A percentile compares a stretch with the other conserved stretches of the same genome.
Conservation (phyloP, 2,113 vertebrate genomes). For the Paraplagusia blochii region DNA sequence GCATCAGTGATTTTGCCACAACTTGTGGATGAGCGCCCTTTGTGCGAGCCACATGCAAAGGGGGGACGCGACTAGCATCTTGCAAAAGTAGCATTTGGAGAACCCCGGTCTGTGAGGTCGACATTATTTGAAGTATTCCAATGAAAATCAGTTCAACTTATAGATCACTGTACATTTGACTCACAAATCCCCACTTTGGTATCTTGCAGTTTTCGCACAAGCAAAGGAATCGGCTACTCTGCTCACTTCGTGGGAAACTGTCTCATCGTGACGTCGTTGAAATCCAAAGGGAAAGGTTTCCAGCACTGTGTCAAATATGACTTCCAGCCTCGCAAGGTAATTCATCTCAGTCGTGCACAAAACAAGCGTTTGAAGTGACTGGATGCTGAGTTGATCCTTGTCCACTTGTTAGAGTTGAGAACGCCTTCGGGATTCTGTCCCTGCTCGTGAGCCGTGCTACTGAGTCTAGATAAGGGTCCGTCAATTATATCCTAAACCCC, state of each 20-base stretch:
- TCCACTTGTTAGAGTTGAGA: constrained; percentile 35
- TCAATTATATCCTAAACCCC: constrained; percentile 58
- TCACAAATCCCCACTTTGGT: constrained; percentile 4
- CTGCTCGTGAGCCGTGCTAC: constrained; percentile 35
- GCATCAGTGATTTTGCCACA: too few relatives aligned
- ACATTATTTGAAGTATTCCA: too few relatives aligned
- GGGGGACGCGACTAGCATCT: too few relatives aligned
- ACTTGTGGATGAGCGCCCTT: too few relatives aligned
- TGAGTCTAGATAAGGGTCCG: constrained; percentile 59
- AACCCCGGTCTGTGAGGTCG: too few relatives aligned
- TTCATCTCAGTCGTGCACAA: constrained; percentile 1
- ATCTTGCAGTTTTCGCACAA: constrained; percentile 91
- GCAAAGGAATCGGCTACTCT: constrained; percentile 98
- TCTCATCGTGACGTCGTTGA: constrained; percentile 95
- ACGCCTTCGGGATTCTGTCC: constrained; percentile 4
- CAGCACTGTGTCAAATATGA: constrained; percentile 99
- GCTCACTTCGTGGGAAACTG: constrained; percentile 99
- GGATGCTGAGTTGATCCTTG: neutral
- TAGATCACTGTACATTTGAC: too few relatives aligned
- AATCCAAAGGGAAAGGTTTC: constrained; percentile 99
- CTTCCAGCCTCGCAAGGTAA: constrained; percentile 97
- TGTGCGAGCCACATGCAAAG: too few relatives aligned
- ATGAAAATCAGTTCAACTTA: too few relatives aligned
- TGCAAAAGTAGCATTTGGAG: too few relatives aligned
- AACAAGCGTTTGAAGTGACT: neutral